Evolutionary conservation across 1,140 invertebrate species (phyloP).

Genomic region (Brachionus rotundiformis): DNA sequence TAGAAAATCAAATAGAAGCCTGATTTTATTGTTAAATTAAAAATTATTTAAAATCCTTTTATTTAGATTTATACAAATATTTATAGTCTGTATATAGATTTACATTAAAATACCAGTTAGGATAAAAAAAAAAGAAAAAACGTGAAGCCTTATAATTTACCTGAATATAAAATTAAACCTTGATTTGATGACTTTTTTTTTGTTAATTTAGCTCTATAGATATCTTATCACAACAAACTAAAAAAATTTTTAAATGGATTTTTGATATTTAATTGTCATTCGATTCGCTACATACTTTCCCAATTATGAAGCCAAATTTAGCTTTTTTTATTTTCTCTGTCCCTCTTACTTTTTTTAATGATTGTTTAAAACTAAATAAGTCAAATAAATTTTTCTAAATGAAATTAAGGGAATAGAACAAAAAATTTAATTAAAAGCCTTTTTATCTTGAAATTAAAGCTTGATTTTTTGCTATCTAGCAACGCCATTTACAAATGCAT

Average conservation of each 20-base stretch:
- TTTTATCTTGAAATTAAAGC: not conserved
- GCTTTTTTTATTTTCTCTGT: too few species aligned
- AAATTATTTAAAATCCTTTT: conserved; percentile 18
- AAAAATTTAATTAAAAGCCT: conserved; percentile 1
- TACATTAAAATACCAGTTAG: conserved; percentile 19
- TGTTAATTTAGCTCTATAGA: not conserved
- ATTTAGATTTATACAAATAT: conserved; percentile 17
- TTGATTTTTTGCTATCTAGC: not conserved
- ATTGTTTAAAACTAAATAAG: not conserved
- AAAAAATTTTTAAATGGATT: not conserved
- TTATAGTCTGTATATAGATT: conserved; percentile 15
- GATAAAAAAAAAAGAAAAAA: not conserved
- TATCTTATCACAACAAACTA: not conserved
- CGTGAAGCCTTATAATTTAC: not conserved
- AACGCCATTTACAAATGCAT: not conserved
- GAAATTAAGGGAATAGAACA: too few species aligned
- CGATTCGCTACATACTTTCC: not conserved
- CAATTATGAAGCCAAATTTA: not conserved
- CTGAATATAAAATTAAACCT: not conserved
- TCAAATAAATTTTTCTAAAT: not conserved
- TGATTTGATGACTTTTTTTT: conserved; percentile 13
- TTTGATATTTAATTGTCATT: not conserved
- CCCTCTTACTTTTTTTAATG: too few species aligned
- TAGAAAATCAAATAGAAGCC: conserved; percentile 9
- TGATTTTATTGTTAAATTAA: conserved; percentile 18